Evolutionary conservation across 1,140 invertebrate species (phyloP).

Genomic region (Diabrotica undecimpunctata): DNA sequence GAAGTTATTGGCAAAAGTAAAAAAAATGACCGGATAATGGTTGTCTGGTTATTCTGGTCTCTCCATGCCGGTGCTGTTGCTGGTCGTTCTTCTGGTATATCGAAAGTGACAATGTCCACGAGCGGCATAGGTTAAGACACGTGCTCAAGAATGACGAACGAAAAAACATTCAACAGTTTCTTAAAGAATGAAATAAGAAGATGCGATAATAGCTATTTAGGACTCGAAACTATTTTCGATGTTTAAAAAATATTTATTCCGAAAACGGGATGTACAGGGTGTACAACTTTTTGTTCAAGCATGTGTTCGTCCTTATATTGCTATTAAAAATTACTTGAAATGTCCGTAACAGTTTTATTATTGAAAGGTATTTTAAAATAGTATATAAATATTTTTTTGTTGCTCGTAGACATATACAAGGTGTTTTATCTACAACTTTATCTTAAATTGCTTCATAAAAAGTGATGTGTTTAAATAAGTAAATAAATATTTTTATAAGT

Average conservation of each 20-base stretch:
- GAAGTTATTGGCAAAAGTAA: conserved; percentile 29
- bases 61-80: conserved; percentile 16
- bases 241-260: conserved; percentile 4
- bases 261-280: not conserved
- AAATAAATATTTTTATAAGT: too few relatives aligned
- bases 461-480: too few relatives aligned
- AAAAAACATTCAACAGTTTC: conserved; percentile 14
- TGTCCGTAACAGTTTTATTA: too few relatives aligned
- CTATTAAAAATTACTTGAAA: too few relatives aligned
- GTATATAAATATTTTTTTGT: too few relatives aligned
- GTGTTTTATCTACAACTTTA: too few relatives aligned
- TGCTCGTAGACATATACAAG: too few relatives aligned
- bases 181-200: conserved; percentile 17
- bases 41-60: conserved; percentile 34
- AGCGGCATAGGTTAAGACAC: conserved; percentile 10
- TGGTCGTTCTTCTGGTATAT: conserved; percentile 3
- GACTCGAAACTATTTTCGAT: conserved; percentile 11
- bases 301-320: too few relatives aligned
- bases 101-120: conserved; percentile 29
- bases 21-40: conserved; percentile 34
- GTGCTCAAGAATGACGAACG: conserved; percentile 9
- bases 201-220: conserved; percentile 11
- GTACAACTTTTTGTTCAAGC: not conserved
- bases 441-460: too few relatives aligned
- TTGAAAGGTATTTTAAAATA: too few relatives aligned